A percentile compares a stretch with the other conserved stretches of the same genome.
Evolutionary conservation across 1,140 invertebrate species (phyloP).

Genomic region (Zophobas morio): DNA sequence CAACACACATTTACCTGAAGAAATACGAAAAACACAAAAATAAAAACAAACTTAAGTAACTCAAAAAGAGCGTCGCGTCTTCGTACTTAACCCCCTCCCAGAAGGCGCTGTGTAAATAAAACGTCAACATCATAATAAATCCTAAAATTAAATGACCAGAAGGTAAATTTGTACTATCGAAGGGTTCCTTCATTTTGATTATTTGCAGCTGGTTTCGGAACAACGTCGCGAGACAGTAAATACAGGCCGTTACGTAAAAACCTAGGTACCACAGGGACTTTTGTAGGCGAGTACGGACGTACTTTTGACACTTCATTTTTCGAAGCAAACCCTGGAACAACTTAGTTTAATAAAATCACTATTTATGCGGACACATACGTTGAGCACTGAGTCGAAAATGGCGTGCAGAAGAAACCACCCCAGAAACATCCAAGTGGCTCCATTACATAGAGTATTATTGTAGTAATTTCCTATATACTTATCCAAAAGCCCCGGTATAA

Average conservation of each 20-base stretch:
- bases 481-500: constrained; percentile 37
- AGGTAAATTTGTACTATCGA: constrained; percentile 22
- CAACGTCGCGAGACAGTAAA: constrained; percentile 50
- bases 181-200: background rate
- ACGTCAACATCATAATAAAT: constrained; percentile 45
- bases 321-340: constrained; percentile 47
- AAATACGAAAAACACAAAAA: constrained; percentile 45
- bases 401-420: constrained; percentile 42
- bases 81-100: constrained; percentile 31
- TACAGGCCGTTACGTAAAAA: constrained; percentile 46
- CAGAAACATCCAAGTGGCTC: constrained; percentile 43
- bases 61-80: background rate
- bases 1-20: constrained; percentile 42
- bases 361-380: constrained; percentile 2
- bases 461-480: constrained; percentile 46
- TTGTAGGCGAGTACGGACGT: constrained; percentile 39
- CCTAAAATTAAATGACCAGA: constrained; percentile 46
- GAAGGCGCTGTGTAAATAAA: constrained; percentile 40
- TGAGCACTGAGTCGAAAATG: constrained; percentile 30
- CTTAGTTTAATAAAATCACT: constrained; percentile 2
- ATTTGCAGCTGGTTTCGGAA: constrained; percentile 45
- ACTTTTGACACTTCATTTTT: constrained; percentile 47
- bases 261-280: constrained; percentile 50
- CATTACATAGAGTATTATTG: constrained; percentile 47
- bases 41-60: constrained; percentile 27